A percentile compares a stretch with the other conserved stretches of the same genome.
These are phyloP conservation scores for Argopecten irradians DNA, from an alignment of 1,140 invertebrate species.

Conservation along the genomic window DNA sequence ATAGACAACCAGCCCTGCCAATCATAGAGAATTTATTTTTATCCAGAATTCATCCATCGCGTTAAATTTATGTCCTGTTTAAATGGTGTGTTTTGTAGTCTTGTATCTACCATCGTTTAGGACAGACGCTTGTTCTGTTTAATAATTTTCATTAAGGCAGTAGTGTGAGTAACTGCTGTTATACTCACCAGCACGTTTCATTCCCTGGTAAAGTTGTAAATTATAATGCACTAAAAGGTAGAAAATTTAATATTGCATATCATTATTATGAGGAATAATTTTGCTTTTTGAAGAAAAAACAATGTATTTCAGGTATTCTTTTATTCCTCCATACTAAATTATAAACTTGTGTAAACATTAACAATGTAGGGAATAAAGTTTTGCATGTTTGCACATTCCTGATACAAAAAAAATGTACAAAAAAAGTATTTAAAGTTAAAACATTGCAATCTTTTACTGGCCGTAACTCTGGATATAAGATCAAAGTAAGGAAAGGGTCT, in stretches of 20 bases:
- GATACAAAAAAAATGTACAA: not conserved
- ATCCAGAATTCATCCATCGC: not conserved
- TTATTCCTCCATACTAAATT: not conserved
- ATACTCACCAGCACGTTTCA: not conserved
- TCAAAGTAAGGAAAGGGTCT: not conserved
- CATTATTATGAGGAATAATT: not conserved
- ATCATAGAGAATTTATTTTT: not conserved
- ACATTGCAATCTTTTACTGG: not conserved
- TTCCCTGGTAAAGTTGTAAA: not conserved
- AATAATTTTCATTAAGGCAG: not conserved
- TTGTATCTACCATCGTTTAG: not conserved
- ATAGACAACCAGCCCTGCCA: not conserved
- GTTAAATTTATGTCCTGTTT: not conserved
- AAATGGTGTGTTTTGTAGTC: not conserved
- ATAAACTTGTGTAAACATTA: not conserved
- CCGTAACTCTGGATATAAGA: not conserved
- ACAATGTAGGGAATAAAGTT: not conserved
- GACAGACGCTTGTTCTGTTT: not conserved
- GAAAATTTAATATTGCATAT: not conserved
- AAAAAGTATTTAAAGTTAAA: not conserved
- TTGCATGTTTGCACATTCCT: conserved; percentile 16
- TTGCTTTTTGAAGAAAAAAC: not conserved
- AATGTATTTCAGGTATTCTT: not conserved
- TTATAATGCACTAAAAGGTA: too few relatives aligned
- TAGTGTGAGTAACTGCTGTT: not conserved